Base-by-base conservation (phyloP, 2,113 vertebrate species). In the Stegastes partitus region DNA sequence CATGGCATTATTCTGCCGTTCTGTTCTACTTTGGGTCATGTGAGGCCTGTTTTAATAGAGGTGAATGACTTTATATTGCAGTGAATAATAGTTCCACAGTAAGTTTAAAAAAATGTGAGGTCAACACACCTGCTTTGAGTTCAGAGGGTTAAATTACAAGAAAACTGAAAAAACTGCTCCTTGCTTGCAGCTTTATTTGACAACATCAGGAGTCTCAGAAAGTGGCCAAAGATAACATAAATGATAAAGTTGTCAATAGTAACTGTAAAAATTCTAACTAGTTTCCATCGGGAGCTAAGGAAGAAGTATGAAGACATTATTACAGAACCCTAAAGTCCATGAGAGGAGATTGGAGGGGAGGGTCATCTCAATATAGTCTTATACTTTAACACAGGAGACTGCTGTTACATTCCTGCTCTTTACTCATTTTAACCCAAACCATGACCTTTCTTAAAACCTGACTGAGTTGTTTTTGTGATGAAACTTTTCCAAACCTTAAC, bases 131-230 rank as follows among this genome's bases (percentile, higher is more conserved):
- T n/a, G 31, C 31, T 34, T 34, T 9, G 7, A 9, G 31, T 34
- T 34, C 31, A 34, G 68, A 31, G 69, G 12, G 50, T 28, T 1
- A 66, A 79, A 69, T 75, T 45, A 64, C 9, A 26, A 19, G 50
- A 69, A 55, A 76, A 39, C 19, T 53, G 31, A 72, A 44, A 45
- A 11, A 44, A 42, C 1, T 11, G 39, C 11, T 9, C 4, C n/a
- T n/a, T 9, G 12, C 2, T 42, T 68, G 16, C 37, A 63, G 34
- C 39, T 34, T 34, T 19, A 1, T 4, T 74, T 42, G 39, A 42
- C 39, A 42, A 2, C 12, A 15, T 42, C 39, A 42, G 39, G 2
- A 3, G 39, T 42, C 15, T 42, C 12, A 42, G 4, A 11, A 42
- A 42, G 15, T 42, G 14, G 14, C 14, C 39, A 42, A 42, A 42